These are phyloP conservation scores for Galerucella pusilla DNA, from an alignment of 2,888 invertebrate species.

Conservation along the genomic window DNA sequence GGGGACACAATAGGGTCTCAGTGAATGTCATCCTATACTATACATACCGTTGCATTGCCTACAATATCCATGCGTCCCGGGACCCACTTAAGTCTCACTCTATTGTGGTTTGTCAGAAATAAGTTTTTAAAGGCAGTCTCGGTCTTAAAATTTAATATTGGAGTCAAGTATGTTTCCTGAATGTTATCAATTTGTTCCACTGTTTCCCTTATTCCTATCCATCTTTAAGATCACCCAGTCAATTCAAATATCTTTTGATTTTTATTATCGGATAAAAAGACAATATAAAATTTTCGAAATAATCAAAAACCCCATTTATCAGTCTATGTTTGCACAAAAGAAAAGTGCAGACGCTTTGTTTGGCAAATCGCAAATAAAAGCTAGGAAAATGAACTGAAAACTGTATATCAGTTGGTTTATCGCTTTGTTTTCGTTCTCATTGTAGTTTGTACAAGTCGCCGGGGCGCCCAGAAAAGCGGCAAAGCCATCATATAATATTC, in stretches of 20 bases:
- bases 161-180: no score
- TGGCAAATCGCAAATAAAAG: slow-evolving; percentile 60
- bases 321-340: slow-evolving; percentile 54
- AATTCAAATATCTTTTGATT: neutral
- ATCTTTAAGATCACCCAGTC: no score
- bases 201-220: no score
- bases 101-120: no score
- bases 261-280: slow-evolving; percentile 3
- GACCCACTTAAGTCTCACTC: no score
- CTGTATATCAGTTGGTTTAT: slow-evolving; percentile 63
- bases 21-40: no score
- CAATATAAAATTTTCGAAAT: slow-evolving; percentile 19
- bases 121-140: no score
- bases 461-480: slow-evolving; percentile 59
- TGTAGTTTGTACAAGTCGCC: slow-evolving; percentile 60
- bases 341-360: slow-evolving; percentile 58
- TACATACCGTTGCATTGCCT: no score
- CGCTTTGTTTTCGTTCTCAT: slow-evolving; percentile 64
- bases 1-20: no score
- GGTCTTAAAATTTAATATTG: no score
- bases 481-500: slow-evolving; percentile 60
- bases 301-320: slow-evolving; percentile 47
- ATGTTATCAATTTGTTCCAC: no score
- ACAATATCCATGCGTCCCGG: no score
- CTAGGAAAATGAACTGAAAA: slow-evolving; percentile 64